These are phyloP conservation scores for Conomelus anceps DNA, from an alignment of 2,888 invertebrate species.

Conservation along the genomic window DNA sequence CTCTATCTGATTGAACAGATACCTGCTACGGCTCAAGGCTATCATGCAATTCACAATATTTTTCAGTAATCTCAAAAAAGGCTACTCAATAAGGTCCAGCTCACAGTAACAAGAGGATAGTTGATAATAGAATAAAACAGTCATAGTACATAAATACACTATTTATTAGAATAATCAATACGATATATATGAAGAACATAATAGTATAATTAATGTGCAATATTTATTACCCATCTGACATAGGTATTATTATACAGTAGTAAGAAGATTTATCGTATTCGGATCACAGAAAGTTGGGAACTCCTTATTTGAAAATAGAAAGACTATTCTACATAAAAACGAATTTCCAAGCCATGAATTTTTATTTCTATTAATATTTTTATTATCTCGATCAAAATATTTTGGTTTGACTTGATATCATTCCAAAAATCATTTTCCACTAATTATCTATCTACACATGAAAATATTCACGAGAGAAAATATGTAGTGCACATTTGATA, in stretches of 20 bases:
- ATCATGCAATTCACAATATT: too few species aligned
- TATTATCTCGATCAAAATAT: background rate
- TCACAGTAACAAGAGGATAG: too few species aligned
- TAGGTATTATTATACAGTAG: background rate
- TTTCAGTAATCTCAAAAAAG: too few species aligned
- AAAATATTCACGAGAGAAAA: too few species aligned
- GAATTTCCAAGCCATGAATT: background rate
- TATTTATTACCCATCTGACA: background rate
- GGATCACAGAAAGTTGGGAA: background rate
- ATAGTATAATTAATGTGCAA: background rate
- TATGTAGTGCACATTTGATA: too few species aligned
- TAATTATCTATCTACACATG: too few species aligned
- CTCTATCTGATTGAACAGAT: too few species aligned
- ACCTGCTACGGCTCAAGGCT: too few species aligned
- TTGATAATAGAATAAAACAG: background rate
- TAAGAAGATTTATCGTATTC: background rate
- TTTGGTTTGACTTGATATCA: background rate
- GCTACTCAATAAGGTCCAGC: too few species aligned
- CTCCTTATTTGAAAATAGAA: background rate
- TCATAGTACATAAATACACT: background rate
- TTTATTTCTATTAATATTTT: background rate
- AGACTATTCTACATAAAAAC: background rate
- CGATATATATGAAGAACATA: background rate
- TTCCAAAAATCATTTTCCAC: too few species aligned
- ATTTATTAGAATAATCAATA: background rate